A percentile compares a stretch with the other conserved stretches of the same genome.
Evolutionary conservation across 2,888 invertebrate species (phyloP).

Genomic region (Platycnemis pennipes): DNA sequence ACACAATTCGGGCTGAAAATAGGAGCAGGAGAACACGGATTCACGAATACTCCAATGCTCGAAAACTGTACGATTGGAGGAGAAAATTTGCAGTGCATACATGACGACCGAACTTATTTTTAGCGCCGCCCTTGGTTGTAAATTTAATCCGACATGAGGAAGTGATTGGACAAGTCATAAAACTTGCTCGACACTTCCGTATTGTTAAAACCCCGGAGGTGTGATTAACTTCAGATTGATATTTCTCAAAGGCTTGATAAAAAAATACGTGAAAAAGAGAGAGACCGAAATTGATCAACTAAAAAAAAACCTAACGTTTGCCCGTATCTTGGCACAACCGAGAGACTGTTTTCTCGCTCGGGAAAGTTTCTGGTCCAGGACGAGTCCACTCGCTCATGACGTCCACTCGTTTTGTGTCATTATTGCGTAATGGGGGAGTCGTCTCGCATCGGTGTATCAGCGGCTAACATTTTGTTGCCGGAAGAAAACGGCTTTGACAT

Average conservation of each 20-base stretch:
- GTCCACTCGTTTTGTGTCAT: background rate
- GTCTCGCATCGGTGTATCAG: background rate
- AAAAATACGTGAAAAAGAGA: background rate
- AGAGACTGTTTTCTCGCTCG: background rate
- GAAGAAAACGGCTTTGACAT: background rate
- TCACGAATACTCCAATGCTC: no score
- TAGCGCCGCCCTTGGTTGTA: background rate
- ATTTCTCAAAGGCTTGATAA: background rate
- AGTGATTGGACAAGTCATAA: background rate
- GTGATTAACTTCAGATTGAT: background rate
- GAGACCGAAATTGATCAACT: background rate
- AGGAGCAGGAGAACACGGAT: no score
- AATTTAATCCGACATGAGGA: background rate
- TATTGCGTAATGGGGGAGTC: background rate
- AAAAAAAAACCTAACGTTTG: background rate
- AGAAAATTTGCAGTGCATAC: no score
- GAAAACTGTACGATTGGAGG: no score
- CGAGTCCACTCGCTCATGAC: background rate
- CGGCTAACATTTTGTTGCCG: background rate
- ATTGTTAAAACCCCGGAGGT: background rate
- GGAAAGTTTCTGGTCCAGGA: constrained; percentile 18
- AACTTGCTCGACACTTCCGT: background rate
- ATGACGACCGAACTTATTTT: no score
- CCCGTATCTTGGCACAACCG: background rate
- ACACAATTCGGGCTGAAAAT: no score